Evolutionary conservation across 2,113 vertebrate genomes (phyloP).

Genomic region (Lagopus muta): DNA sequence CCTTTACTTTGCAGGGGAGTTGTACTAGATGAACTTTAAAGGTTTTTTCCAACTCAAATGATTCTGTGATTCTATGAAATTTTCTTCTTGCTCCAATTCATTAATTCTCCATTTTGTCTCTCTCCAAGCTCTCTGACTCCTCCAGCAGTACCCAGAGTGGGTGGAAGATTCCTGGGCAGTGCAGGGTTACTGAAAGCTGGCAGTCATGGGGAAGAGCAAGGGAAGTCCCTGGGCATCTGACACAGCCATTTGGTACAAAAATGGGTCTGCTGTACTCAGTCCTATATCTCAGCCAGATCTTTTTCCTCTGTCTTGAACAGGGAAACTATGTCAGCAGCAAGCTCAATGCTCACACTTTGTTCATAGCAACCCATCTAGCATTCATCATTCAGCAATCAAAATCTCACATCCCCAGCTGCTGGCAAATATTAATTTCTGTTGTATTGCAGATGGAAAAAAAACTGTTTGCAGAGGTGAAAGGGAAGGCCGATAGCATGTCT

Average conservation of each 20-base stretch:
- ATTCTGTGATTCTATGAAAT: neutral
- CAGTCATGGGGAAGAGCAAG: neutral
- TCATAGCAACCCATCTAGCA: neutral
- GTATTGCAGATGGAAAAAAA: neutral
- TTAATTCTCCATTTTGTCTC: neutral
- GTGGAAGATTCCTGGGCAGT: neutral
- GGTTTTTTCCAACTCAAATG: no score
- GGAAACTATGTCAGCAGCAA: neutral
- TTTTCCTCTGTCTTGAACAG: neutral
- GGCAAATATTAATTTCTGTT: slow-evolving; percentile 42
- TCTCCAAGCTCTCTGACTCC: neutral
- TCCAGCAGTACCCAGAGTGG: neutral
- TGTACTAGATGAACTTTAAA: no score
- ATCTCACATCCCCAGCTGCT: neutral
- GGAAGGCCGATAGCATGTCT: neutral
- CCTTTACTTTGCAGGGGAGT: no score
- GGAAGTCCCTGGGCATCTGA: neutral
- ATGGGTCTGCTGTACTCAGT: neutral
- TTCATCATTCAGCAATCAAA: neutral
- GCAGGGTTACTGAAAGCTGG: fast-evolving
- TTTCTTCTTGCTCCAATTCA: neutral
- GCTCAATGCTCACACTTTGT: neutral
- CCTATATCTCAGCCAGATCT: neutral
- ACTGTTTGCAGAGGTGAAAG: neutral
- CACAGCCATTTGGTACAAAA: neutral